Percentiles rank a stretch among this genome's conserved stretches.
Conservation (phyloP, 2,113 vertebrate genomes). For the Turdus rufiventris region DNA sequence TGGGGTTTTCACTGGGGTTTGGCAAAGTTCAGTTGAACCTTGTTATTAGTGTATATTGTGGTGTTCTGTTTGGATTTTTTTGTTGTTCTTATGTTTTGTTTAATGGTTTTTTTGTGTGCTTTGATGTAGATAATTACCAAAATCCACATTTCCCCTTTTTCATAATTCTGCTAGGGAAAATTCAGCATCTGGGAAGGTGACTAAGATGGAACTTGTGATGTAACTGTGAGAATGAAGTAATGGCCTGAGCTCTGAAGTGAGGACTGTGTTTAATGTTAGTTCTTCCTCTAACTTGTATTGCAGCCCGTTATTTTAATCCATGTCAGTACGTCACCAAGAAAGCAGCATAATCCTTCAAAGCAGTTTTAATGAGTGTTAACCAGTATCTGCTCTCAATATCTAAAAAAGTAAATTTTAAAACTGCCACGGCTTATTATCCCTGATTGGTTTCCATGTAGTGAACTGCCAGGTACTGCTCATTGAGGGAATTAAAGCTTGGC, state of each 20-base stretch:
- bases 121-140: background rate
- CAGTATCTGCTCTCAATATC: background rate
- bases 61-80: background rate
- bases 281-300: background rate
- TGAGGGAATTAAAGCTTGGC: background rate
- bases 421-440: background rate
- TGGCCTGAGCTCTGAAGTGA: background rate
- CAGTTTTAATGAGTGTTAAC: background rate
- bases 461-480: background rate
- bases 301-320: background rate
- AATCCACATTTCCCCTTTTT: background rate
- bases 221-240: background rate
- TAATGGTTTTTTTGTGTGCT: background rate
- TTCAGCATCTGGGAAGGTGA: background rate
- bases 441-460: accelerated
- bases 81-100: background rate
- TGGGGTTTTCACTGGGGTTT: background rate
- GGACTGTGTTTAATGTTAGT: background rate
- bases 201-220: background rate
- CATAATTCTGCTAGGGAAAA: background rate
- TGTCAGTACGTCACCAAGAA: background rate
- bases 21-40: background rate
- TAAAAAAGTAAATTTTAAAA: background rate
- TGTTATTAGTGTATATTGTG: background rate
- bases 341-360: background rate